Evolutionary conservation across 2,888 invertebrate species (phyloP), one percentile per base, ranked within the genome.

Genomic region (Lasioglossum morio): DNA sequence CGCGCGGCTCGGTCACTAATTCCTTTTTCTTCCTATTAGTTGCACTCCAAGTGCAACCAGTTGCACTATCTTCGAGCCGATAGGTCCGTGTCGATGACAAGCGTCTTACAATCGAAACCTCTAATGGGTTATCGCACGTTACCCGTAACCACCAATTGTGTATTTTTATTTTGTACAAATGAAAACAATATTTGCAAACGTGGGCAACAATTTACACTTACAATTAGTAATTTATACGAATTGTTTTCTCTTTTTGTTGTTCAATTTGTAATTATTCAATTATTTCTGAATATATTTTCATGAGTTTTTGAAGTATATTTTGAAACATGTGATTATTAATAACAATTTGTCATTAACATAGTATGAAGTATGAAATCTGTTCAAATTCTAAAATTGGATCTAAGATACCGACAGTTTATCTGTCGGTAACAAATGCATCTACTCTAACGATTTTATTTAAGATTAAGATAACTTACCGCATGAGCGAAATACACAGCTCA

Each of bases 31-130:
- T 76, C 81, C 57, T 48, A 72, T 81, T 81, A 78, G 48, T 57
- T 30, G 48, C 37, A 72, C 34, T 66, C 43, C 14, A 73, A 43
- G 60, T 23, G 30, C 27, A 16, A 70, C 72, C 30, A 75, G 43
- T 37, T 34, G n/a, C 4, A 53, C 69, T 85, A 84, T 85, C 85
- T 79, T 27, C 34, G 19, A 19, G 23, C n/a, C 57, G 72, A 76
- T 72, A 83, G 48, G 40, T 30, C n/a, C 16, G 12, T 23, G 40
- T 40, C 37, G 23, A 7, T 7, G 75, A 69, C 76, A 80, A 76
- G 16, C 30, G 14, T 30, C 63, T 19, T 63, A 12, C n/a, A 27
- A 43, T 57, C 4, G 5, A 30, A 43, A 37, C 5, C n/a, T 23
- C 37, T 46, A 73, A 84, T 77, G 63, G 37, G 34, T 16, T 72